Evolutionary conservation across 2,113 vertebrate species (phyloP), one percentile per base, ranked within the genome.

Genomic region (Hippolais icterina): DNA sequence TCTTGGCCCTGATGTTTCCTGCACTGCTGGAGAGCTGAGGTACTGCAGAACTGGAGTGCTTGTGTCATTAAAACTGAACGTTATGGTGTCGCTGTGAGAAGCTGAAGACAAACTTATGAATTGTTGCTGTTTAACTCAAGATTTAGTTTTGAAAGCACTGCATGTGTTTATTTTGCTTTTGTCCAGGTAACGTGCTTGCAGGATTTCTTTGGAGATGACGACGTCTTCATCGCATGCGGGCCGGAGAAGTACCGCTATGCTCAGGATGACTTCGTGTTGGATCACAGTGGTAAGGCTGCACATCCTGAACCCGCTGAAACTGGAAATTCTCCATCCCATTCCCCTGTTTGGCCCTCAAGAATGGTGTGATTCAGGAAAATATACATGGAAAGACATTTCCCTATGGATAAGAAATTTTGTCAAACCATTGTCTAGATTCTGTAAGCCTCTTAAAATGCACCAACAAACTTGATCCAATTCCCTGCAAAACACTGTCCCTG

Each of bases 181-280:
- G 60, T 71, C 15, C 94, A 99, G 99, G 98, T 99, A 54, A 98
- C 98, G 22, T 98, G 99, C 95, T 98, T 99, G 95, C 99, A 99
- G 97, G 99, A 99, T 87, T 99, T 99, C 97, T 99, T 99, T 78
- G 99, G 99, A n/a, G 99, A 99, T 16, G 99, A 99, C 39, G 99
- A 99, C 12, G 99, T 99, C 83, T 99, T 99, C 93, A 99, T 99
- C 81, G 99, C 99, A 0, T 99, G 99, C 20, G 99, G 99, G 35
- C 99, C 99, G 28, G 99, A 99, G 94, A 99, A 99, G 96, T 98
- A 98, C 90, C 99, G 99, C 20, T 99, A 99, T 6, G 99, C 99
- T 54, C 99, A 99, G 97, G 99, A 99, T 59, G 99, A 99, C 98
- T 99, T 99, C 95, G 97, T 99, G 88, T 96, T 99, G 98, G 99